These are phyloP conservation scores for Sarcophaga rosellei DNA, from an alignment of 2,888 invertebrate genomes.

Conservation along the genomic window DNA sequence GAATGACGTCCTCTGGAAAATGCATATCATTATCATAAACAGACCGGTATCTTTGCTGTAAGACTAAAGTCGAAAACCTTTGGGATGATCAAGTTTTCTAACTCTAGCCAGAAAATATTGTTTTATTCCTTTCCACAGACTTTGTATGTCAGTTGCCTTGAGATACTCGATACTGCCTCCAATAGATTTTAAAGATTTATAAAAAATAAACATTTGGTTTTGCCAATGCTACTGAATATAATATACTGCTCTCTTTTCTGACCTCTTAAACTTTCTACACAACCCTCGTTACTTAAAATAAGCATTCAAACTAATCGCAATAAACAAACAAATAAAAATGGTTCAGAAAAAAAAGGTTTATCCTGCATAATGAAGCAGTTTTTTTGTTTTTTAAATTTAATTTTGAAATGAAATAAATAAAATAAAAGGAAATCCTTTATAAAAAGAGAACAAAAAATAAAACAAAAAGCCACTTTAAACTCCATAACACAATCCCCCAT, in stretches of 20 bases:
- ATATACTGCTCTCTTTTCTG: background rate
- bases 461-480: constrained; percentile 46
- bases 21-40: too few species aligned
- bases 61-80: too few species aligned
- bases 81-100: too few species aligned
- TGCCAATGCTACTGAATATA: background rate
- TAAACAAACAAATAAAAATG: constrained; percentile 16
- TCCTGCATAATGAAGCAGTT: constrained; percentile 78
- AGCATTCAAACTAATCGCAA: background rate
- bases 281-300: constrained; percentile 18
- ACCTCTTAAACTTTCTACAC: background rate
- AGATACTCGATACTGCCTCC: too few species aligned
- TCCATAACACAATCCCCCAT: background rate
- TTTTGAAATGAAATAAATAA: constrained; percentile 64
- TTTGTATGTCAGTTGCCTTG: background rate
- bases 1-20: too few species aligned
- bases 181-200: background rate
- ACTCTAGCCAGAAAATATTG: background rate
- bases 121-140: background rate
- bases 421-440: constrained; percentile 65
- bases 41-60: too few species aligned
- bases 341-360: constrained; percentile 70
- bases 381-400: constrained; percentile 68
- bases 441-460: constrained; percentile 52
- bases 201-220: background rate